These are phyloP conservation scores for Oryzaephilus surinamensis DNA, from an alignment of 1,140 invertebrate species.

Conservation along the genomic window DNA sequence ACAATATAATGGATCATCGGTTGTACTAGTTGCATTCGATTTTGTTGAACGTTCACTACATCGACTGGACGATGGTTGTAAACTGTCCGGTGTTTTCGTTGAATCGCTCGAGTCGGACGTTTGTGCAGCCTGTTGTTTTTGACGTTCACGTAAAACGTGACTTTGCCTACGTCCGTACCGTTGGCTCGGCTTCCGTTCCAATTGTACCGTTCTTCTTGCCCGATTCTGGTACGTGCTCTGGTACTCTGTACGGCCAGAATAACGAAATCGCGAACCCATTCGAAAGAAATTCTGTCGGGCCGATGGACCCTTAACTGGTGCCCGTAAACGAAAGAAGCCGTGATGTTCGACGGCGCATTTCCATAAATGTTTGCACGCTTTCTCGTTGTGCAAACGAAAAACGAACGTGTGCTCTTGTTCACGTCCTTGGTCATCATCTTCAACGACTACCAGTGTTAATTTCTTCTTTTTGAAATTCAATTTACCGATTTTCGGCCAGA, in stretches of 20 bases:
- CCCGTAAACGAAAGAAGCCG: conserved; percentile 91
- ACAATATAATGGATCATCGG: conserved; percentile 27
- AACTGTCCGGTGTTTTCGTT: conserved; percentile 5
- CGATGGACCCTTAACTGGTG: conserved; percentile 78
- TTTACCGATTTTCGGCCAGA: conserved; percentile 94
- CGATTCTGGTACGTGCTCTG: conserved; percentile 85
- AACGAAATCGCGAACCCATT: conserved; percentile 93
- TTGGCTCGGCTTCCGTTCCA: conserved; percentile 93
- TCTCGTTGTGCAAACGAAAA: conserved; percentile 85
- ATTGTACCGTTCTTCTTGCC: conserved; percentile 82
- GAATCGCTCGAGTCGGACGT: conserved; percentile 1
- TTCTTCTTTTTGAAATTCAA: conserved; percentile 95
- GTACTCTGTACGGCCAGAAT: conserved; percentile 90
- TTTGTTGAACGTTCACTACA: conserved; percentile 27
- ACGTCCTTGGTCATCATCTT: conserved; percentile 88
- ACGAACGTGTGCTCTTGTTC: conserved; percentile 92
- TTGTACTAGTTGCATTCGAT: conserved; percentile 22
- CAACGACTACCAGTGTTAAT: conserved; percentile 86
- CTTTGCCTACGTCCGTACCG: conserved; percentile 74
- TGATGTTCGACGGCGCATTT: conserved; percentile 99
- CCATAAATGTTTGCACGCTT: conserved; percentile 98
- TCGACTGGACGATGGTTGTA: conserved; percentile 24
- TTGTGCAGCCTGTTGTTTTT: conserved; percentile 37
- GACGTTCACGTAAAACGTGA: conserved; percentile 55
- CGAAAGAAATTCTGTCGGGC: conserved; percentile 92